phyloP scores from a whole-genome alignment of 2,888 invertebrate genomes.

The Ectemnius continuus region DNA sequence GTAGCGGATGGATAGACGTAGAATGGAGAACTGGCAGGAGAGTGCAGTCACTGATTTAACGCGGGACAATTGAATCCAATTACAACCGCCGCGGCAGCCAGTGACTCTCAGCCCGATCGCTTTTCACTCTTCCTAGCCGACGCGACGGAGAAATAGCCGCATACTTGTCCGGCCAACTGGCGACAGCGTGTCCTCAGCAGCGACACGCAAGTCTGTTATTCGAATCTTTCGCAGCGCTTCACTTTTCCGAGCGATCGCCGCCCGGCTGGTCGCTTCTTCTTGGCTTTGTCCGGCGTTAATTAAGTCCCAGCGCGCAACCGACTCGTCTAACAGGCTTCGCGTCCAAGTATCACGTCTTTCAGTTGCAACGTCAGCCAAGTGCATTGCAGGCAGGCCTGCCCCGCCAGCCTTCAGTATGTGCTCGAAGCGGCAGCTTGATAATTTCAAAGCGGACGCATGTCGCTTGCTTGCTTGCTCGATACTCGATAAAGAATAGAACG shows the following conservation, averaged over 20 bases:
- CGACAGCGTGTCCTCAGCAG: background rate
- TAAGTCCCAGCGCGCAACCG: conserved; percentile 1
- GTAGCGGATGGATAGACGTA: conserved; percentile 70
- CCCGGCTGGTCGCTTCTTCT: background rate
- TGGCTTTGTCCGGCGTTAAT: conserved; percentile 7
- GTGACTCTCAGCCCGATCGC: conserved; percentile 66
- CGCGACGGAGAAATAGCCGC: background rate
- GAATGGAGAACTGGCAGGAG: conserved; percentile 66
- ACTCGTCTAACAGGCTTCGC: conserved; percentile 7
- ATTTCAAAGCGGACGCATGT: too few species aligned
- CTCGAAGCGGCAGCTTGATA: too few species aligned
- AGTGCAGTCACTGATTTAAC: conserved; percentile 77
- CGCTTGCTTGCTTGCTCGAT: too few species aligned
- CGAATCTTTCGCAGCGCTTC: conserved; percentile 4
- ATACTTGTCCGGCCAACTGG: background rate
- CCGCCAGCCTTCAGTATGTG: too few species aligned
- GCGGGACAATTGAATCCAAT: conserved; percentile 78
- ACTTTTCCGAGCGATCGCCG: conserved; percentile 5
- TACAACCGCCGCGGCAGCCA: conserved; percentile 73
- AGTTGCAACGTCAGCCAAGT: background rate
- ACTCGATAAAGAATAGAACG: too few species aligned
- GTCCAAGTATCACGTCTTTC: background rate
- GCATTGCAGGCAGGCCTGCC: background rate
- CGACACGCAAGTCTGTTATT: background rate
- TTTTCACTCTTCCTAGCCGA: background rate